Percentiles rank a stretch among this genome's conserved stretches.
Evolutionary conservation across 2,797 vertebrate genomes (phyloP).

Genomic region (Avahi laniger): DNA sequence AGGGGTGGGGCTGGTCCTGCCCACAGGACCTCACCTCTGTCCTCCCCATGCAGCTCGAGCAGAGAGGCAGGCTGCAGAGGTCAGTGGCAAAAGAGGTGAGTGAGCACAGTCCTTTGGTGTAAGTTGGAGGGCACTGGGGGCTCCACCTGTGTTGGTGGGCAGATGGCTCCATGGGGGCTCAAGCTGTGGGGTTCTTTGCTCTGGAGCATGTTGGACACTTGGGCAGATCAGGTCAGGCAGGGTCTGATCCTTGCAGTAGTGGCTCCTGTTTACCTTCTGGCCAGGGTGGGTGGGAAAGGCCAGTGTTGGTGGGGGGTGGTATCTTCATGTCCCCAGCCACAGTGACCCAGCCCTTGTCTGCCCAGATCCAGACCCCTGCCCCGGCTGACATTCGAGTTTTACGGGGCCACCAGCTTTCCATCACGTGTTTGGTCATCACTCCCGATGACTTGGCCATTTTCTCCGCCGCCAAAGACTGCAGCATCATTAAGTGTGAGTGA

Average conservation of each 20-base stretch:
- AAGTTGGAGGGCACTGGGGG: background rate
- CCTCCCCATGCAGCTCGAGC: constrained; percentile 89
- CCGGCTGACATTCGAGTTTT: constrained; percentile 89
- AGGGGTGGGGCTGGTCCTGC: rapidly evolving
- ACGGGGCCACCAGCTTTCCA: constrained; percentile 93
- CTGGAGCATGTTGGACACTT: background rate
- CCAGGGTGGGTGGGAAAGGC: background rate
- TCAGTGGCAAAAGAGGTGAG: constrained; percentile 93
- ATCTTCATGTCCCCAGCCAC: background rate
- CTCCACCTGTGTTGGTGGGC: background rate
- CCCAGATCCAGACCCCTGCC: constrained; percentile 90
- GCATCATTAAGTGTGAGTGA: constrained; percentile 95
- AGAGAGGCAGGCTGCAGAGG: constrained; percentile 94
- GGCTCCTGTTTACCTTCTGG: background rate
- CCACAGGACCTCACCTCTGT: background rate
- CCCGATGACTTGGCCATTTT: constrained; percentile 94
- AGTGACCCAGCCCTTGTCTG: constrained; percentile 30
- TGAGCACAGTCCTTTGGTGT: background rate
- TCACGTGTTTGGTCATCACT: constrained; percentile 94
- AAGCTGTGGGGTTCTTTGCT: background rate
- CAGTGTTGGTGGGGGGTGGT: background rate
- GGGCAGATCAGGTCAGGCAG: background rate
- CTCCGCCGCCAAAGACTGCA: constrained; percentile 95
- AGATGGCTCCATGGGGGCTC: background rate
- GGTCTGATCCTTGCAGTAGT: background rate